A percentile compares a stretch with the other conserved stretches of the same genome.
Evolutionary conservation across 2,888 invertebrate species (phyloP).

Genomic region (Agonopterix heracliana): DNA sequence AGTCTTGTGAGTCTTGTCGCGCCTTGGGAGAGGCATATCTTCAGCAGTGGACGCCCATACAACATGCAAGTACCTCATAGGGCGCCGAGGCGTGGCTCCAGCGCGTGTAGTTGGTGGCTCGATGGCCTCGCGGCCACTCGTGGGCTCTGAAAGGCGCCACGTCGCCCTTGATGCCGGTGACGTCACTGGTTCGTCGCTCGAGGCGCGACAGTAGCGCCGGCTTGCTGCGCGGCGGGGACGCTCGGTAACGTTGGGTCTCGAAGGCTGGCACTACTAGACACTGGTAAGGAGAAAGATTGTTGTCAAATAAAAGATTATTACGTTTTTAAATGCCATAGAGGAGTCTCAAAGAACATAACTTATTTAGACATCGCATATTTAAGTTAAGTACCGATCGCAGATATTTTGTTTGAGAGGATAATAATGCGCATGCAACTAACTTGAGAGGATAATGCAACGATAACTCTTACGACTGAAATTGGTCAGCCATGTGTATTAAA

Average conservation of each 20-base stretch:
- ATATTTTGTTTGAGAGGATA: too few relatives aligned
- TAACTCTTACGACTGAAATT: too few relatives aligned
- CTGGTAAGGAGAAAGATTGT: constrained; percentile 22
- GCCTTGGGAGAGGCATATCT: too few relatives aligned
- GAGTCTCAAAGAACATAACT: not conserved
- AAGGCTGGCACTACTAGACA: constrained; percentile 92
- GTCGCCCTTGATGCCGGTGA: constrained; percentile 41
- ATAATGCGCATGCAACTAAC: too few relatives aligned
- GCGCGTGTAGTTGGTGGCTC: constrained; percentile 87
- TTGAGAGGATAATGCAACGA: too few relatives aligned
- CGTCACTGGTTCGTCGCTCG: constrained; percentile 35
- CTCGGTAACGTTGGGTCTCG: constrained; percentile 90
- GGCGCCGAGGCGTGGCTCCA: constrained; percentile 83
- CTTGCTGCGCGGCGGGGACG: constrained; percentile 85
- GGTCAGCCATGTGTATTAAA: too few relatives aligned
- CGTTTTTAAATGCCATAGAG: too few relatives aligned
- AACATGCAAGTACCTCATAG: constrained; percentile 73
- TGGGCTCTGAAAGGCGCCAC: constrained; percentile 90
- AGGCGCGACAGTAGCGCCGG: constrained; percentile 83
- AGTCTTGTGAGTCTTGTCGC: too few relatives aligned
- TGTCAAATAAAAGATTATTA: not conserved
- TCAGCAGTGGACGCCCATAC: too few relatives aligned
- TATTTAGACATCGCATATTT: not conserved
- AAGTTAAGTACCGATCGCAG: not conserved
- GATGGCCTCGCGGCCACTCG: constrained; percentile 92